Evolutionary conservation across 2,797 vertebrate genomes (phyloP), one percentile per base, ranked within the genome.

Genomic region (Huso huso): DNA sequence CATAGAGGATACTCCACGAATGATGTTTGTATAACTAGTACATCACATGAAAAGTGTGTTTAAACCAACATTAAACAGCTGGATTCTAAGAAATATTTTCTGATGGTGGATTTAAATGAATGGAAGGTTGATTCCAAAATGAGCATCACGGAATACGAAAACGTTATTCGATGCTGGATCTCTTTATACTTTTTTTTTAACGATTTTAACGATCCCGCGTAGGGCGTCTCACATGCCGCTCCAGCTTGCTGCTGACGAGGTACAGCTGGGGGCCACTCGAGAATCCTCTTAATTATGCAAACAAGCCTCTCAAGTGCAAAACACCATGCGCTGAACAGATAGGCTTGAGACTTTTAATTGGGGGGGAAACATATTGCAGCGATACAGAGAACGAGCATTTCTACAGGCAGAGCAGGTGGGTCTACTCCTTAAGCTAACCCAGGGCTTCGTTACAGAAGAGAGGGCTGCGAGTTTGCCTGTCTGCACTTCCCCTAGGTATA

Each of bases 211-310:
- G 10, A 6, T 12, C 7, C 7, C 2, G 37, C 37, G 8, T 3
- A 15, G 15, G 37, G 52, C 51, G 55, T 50, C 11, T 4, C 48
- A 12, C 10, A 52, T 48, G 60, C 10, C 12, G 10, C 48, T 37
- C 49, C 76, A 64, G 65, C 66, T 61, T 68, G 75, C 60, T 70
- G 70, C 62, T 67, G 61, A 55, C 52, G 64, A 50, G 65, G 51
- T 69, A 71, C 74, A 77, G 77, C 77, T 79, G 72, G 66, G 70
- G 68, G 75, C 75, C 68, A 23, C 69, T 64, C 62, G 73, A 69
- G 51, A 70, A 71, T 82, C 79, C 73, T 63, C 76, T 67, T 73
- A 76, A 78, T 83, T 79, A 80, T 69, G 71, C 70, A 78, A 81
- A 82, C 73, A 72, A 73, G 66, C 71, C 60, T 82, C 72, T 72